Evolutionary conservation across 2,888 invertebrate genomes (phyloP).

Genomic region (Alcis repandata): DNA sequence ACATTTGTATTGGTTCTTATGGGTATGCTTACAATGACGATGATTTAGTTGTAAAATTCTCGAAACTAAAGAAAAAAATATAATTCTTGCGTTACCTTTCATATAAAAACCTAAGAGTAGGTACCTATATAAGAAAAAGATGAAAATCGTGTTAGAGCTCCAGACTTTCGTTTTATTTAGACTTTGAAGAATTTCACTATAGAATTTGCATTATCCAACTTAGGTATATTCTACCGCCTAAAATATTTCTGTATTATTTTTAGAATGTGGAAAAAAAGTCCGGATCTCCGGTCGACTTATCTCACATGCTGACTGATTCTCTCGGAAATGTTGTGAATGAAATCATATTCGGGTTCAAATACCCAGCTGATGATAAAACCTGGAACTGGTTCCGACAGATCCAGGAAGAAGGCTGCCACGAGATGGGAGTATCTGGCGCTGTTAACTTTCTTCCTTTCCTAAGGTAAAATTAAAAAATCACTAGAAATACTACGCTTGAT

Average conservation of each 20-base stretch:
- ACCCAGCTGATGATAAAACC: slow-evolving; percentile 88
- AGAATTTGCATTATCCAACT: too few relatives aligned
- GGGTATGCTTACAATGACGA: too few relatives aligned
- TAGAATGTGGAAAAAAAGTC: slow-evolving; percentile 67
- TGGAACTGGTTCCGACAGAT: slow-evolving; percentile 92
- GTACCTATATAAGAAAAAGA: too few relatives aligned
- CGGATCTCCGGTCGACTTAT: slow-evolving; percentile 78
- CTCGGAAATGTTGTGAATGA: slow-evolving; percentile 92
- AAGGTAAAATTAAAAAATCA: slow-evolving; percentile 79
- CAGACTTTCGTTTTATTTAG: too few relatives aligned
- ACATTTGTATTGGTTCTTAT: too few relatives aligned
- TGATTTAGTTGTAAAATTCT: too few relatives aligned
- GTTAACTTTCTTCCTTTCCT: slow-evolving; percentile 94
- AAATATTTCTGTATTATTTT: slow-evolving; percentile 41
- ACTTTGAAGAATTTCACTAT: too few relatives aligned
- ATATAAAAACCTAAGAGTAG: too few relatives aligned
- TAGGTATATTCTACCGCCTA: too few relatives aligned
- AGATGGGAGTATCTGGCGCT: slow-evolving; percentile 93
- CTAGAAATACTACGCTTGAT: neutral
- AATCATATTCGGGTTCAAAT: slow-evolving; percentile 92
- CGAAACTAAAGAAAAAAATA: too few relatives aligned
- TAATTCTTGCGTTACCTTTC: too few relatives aligned
- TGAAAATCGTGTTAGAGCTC: too few relatives aligned
- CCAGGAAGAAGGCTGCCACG: slow-evolving; percentile 94
- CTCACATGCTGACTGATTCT: slow-evolving; percentile 88